phyloP scores from a whole-genome alignment of 2,113 vertebrate genomes.

The Phoxinus phoxinus region DNA sequence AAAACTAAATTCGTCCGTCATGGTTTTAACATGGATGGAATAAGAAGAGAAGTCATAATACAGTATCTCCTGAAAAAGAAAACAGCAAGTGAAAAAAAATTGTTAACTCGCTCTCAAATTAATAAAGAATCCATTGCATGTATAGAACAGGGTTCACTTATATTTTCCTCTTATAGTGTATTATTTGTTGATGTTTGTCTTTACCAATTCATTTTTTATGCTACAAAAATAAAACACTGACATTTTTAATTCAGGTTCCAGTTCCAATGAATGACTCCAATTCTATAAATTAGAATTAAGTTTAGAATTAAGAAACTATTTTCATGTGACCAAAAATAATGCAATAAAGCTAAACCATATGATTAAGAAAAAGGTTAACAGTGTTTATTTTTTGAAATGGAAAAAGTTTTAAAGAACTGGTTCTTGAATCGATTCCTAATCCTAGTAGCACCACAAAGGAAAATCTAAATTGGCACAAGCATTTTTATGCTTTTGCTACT shows the following conservation, averaged over 20 bases:
- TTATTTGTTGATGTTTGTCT: conserved; percentile 24
- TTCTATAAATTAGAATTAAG: too few species aligned
- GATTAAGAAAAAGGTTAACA: too few species aligned
- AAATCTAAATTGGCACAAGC: background rate
- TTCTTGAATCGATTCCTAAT: background rate
- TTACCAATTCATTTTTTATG: conserved; percentile 14
- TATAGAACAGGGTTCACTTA: background rate
- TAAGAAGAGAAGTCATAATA: conserved; percentile 44
- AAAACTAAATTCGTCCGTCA: conserved; percentile 49
- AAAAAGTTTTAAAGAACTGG: background rate
- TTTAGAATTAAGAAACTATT: too few species aligned
- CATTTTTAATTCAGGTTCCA: too few species aligned
- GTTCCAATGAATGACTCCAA: too few species aligned
- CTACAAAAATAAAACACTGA: background rate
- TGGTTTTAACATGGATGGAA: conserved; percentile 47
- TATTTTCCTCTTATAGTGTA: conserved; percentile 21
- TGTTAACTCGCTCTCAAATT: conserved; percentile 22
- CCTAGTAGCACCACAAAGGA: background rate
- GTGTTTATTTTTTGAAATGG: too few species aligned
- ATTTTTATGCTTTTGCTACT: background rate
- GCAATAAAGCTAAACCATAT: too few species aligned
- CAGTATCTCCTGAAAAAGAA: conserved; percentile 22
- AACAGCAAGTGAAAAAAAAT: background rate
- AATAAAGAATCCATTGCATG: conserved; percentile 27
- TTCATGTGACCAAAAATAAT: too few species aligned